These are phyloP conservation scores for Orthonyx spaldingii DNA, from an alignment of 2,113 vertebrate genomes.

Conservation along the genomic window DNA sequence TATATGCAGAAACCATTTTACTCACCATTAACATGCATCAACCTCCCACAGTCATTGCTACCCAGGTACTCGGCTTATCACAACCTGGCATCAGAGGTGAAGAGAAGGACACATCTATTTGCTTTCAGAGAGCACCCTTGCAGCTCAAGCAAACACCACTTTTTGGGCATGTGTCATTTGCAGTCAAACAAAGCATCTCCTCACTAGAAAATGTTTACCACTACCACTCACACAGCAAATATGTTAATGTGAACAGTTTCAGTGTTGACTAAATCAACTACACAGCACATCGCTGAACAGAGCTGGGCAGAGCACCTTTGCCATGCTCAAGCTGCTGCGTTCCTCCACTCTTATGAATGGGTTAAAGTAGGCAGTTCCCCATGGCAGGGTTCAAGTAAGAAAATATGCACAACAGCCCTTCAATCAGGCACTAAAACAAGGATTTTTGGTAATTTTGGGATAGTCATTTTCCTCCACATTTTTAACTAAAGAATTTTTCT, in stretches of 20 bases:
- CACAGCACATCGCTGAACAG: background rate
- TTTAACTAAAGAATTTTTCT: background rate
- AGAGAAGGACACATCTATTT: background rate
- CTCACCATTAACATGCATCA: background rate
- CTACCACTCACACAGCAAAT: background rate
- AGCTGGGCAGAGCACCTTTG: background rate
- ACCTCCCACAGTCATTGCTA: background rate
- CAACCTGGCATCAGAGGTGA: background rate
- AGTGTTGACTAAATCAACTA: background rate
- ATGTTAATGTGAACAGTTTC: background rate
- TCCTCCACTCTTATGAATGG: fast-evolving
- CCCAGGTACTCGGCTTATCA: background rate
- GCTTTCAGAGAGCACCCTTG: background rate
- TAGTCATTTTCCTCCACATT: background rate
- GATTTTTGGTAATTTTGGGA: background rate
- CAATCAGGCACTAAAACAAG: background rate
- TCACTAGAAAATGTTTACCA: background rate
- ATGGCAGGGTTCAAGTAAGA: background rate
- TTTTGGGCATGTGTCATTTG: background rate
- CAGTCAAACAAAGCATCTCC: background rate
- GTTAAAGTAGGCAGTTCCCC: background rate
- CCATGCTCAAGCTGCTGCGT: background rate
- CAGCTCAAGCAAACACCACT: background rate
- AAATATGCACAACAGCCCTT: background rate
- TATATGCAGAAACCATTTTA: background rate